Base-by-base conservation (phyloP, 2,797 vertebrate species). In the Ceyx erithaca region DNA sequence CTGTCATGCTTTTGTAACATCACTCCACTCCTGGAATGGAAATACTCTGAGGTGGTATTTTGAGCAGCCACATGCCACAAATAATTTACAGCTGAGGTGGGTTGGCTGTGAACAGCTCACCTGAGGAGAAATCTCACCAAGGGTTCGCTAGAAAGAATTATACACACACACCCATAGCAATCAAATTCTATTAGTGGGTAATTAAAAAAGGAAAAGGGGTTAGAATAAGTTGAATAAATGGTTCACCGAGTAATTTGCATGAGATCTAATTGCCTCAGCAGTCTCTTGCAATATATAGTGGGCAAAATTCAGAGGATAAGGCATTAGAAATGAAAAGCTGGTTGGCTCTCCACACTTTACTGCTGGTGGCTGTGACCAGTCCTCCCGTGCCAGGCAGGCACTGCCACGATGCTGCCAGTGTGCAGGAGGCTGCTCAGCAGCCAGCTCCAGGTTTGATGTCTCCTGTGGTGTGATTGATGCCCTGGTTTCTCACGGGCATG, bases 401-500 rank as follows among this genome's bases (percentile, higher is more conserved):
- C 15, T 31, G 45, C 67, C 49, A 19, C 69, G 17, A 12, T 22
- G 67, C 76, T 52, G 68, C 73, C 69, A 31, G 4, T 7, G 1
- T 3, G 2, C 1, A 12, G 28, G 49, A 15, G 11, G 1, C 2
- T 21, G 37, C 7, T 35, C 31, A 12, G 46, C 40, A 20, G 54
- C 4, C 37, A 54, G 4, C 51, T 21, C 62, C 6, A 11, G 18
- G 30, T 33, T 70, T 46, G 14, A 5, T 35, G 10, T 31, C 31
- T 52, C n/a, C 33, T 30, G 10, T 46, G 18, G 45, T 1, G 8
- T 23, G 37, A 51, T 14, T 11, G 35, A 30, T 55, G 54, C 8
- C 73, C 21, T 57, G 62, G 12, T 79, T 73, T 68, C 55, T 40
- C 41, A 8, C 5, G 41, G 25, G 14, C 13, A 6, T 41, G 18